These are phyloP conservation scores for Artemia sinica DNA, from an alignment of 2,888 invertebrate species.

Conservation along the genomic window DNA sequence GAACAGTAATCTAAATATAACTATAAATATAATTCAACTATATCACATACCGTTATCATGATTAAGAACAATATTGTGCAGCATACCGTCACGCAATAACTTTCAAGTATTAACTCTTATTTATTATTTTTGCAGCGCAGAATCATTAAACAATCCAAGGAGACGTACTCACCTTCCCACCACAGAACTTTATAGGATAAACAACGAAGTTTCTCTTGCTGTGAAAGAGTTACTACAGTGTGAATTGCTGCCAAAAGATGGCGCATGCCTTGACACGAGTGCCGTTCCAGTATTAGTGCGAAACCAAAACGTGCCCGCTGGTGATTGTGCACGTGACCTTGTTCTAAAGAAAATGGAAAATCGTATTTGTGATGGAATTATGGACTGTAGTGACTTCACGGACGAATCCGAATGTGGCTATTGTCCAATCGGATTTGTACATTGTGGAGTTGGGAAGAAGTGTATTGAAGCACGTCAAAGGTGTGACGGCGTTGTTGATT, in stretches of 20 bases:
- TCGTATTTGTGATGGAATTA: conserved; percentile 64
- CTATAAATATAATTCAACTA: too few relatives aligned
- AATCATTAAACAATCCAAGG: not conserved
- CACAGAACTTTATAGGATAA: conserved; percentile 11
- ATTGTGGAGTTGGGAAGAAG: conserved; percentile 53
- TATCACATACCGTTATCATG: too few relatives aligned
- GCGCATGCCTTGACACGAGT: not conserved
- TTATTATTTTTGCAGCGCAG: not conserved
- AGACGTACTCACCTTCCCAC: not conserved
- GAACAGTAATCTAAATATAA: too few relatives aligned
- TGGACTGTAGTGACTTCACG: conserved; percentile 64
- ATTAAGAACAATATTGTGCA: too few relatives aligned
- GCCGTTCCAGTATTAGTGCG: conserved; percentile 43
- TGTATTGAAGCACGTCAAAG: conserved; percentile 52
- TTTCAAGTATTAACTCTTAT: not conserved
- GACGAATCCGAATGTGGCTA: conserved; percentile 50
- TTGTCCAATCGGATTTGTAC: conserved; percentile 50
- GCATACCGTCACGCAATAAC: too few relatives aligned
- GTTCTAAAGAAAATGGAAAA: conserved; percentile 55
- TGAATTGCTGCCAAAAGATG: conserved; percentile 20
- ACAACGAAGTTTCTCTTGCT: conserved; percentile 13
- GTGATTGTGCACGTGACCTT: conserved; percentile 54
- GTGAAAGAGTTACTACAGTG: conserved; percentile 20
- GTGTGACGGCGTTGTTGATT: conserved; percentile 66
- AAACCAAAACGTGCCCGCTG: conserved; percentile 46